Conservation (phyloP, 2,113 vertebrate species). For the Chlamydotis undulata region DNA sequence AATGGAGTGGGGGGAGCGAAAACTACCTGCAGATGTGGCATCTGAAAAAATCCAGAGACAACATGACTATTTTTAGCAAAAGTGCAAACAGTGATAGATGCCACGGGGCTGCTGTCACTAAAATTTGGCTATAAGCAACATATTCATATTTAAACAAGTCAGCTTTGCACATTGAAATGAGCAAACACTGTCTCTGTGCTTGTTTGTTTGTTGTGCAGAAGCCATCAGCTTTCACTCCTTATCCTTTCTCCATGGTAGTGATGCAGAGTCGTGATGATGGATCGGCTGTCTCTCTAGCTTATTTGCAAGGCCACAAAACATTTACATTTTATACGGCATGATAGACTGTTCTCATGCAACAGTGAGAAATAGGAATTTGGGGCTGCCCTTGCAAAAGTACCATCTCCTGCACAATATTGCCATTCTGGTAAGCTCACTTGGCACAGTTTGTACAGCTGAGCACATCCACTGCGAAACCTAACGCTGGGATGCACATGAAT, state of each 20-base stretch:
- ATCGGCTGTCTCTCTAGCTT: background rate
- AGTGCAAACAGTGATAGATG: constrained; percentile 63
- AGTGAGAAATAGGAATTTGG: background rate
- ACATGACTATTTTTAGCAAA: constrained; percentile 73
- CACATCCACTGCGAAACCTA: constrained; percentile 41
- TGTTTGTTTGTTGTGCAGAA: constrained; percentile 64
- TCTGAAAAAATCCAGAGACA: constrained; percentile 56
- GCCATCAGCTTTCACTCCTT: constrained; percentile 19
- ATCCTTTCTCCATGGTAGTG: constrained; percentile 16
- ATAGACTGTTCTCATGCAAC: background rate
- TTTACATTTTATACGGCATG: background rate
- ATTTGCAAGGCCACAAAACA: constrained; percentile 32
- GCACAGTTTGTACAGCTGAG: constrained; percentile 48
- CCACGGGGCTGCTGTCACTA: constrained; percentile 70
- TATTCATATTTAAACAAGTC: constrained; percentile 77
- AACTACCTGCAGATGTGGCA: constrained; percentile 66
- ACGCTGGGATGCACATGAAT: constrained; percentile 47
- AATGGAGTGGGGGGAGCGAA: background rate
- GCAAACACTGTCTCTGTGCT: constrained; percentile 51
- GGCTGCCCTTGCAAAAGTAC: constrained; percentile 7
- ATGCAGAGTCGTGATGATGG: background rate
- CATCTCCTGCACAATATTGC: background rate
- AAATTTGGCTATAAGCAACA: constrained; percentile 70
- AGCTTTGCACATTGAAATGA: constrained; percentile 67
- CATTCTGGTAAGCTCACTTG: constrained; percentile 25